These are phyloP conservation scores for Arctopsyche grandis DNA, from an alignment of 1,140 invertebrate species.

Conservation along the genomic window DNA sequence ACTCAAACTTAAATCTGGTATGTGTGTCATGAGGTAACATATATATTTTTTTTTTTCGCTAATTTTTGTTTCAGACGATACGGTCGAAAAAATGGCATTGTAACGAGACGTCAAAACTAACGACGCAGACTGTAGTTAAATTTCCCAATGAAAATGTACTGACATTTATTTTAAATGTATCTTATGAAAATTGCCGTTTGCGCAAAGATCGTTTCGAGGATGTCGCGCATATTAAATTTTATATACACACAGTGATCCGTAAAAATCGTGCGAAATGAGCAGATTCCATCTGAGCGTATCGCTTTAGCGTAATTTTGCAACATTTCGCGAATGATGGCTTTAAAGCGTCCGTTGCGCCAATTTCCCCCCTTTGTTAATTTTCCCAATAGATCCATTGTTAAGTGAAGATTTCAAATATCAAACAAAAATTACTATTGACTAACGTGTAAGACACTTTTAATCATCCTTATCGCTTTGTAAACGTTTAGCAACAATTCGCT, in stretches of 20 bases:
- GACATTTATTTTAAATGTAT: not conserved
- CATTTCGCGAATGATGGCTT: not conserved
- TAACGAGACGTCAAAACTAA: no score
- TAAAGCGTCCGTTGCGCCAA: not conserved
- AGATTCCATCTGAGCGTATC: not conserved
- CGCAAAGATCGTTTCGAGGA: not conserved
- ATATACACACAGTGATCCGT: no score
- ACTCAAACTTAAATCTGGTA: not conserved
- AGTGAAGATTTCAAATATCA: not conserved
- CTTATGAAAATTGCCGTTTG: not conserved
- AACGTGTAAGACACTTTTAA: not conserved
- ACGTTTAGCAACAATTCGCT: no score
- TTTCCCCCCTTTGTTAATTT: conserved; percentile 12
- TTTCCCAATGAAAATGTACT: not conserved
- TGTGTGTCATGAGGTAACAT: conserved; percentile 2
- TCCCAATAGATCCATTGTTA: conserved; percentile 15
- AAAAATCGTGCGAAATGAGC: not conserved
- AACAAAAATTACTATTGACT: not conserved
- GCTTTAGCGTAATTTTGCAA: not conserved
- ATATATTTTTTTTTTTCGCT: not conserved
- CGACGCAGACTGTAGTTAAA: not conserved
- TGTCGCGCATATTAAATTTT: not conserved
- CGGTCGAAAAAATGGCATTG: not conserved
- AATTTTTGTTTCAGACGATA: not conserved
- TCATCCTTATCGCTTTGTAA: not conserved